Conservation (phyloP, 2,888 invertebrate species). For the Agrenia bidenticulata region DNA sequence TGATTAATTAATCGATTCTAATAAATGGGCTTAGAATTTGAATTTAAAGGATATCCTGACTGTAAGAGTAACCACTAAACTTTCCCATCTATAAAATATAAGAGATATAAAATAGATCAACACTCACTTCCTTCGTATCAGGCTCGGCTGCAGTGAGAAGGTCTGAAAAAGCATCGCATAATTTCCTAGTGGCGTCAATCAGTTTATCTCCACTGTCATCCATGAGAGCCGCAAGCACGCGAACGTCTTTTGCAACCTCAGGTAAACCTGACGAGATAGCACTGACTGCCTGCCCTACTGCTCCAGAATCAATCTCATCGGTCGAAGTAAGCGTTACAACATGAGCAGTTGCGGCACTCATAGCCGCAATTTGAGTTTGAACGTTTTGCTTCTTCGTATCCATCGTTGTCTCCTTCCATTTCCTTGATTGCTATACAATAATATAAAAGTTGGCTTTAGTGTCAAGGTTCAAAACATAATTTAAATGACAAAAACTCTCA, state of each 20-base stretch:
- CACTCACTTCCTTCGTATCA: constrained; percentile 76
- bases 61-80: too few species aligned
- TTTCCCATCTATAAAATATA: too few species aligned
- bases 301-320: constrained; percentile 91
- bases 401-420: constrained; percentile 91
- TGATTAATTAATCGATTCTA: too few species aligned
- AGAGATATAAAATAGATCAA: too few species aligned
- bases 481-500: constrained; percentile 6
- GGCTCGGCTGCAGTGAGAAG: constrained; percentile 94
- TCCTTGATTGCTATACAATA: constrained; percentile 67
- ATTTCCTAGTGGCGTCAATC: constrained; percentile 84
- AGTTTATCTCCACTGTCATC: constrained; percentile 85
- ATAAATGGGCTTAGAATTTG: too few species aligned
- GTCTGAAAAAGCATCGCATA: constrained; percentile 92
- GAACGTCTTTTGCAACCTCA: constrained; percentile 92
- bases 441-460: constrained; percentile 1
- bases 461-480: constrained; percentile 12
- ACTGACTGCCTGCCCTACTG: constrained; percentile 94
- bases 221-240: constrained; percentile 92
- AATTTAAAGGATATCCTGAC: too few species aligned
- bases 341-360: constrained; percentile 99
- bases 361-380: constrained; percentile 94
- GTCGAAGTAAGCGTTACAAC: constrained; percentile 85
- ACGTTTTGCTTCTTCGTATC: constrained; percentile 96
- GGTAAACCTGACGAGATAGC: constrained; percentile 70